Evolutionary conservation across 1,140 invertebrate genomes (phyloP).

Genomic region (Rhagoletis pomonella): DNA sequence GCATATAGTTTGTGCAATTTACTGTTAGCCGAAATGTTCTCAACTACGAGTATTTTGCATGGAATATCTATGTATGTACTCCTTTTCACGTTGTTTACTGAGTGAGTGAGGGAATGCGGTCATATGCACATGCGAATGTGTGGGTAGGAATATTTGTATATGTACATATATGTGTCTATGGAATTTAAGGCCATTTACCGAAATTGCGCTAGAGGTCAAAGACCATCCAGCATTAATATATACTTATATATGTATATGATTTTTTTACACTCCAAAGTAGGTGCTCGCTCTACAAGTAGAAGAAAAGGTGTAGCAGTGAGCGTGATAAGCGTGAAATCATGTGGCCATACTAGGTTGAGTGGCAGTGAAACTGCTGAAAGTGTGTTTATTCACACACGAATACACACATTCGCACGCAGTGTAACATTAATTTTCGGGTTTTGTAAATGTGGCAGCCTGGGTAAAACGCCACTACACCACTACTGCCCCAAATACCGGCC

Average conservation of each 20-base stretch:
- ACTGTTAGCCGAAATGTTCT: neutral
- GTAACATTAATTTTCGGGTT: conserved; percentile 6
- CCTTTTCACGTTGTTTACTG: too few species aligned
- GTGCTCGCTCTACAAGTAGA: neutral
- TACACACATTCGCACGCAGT: neutral
- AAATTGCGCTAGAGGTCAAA: conserved; percentile 29
- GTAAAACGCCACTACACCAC: neutral
- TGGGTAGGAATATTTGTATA: neutral
- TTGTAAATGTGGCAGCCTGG: neutral
- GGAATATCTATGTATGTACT: too few species aligned
- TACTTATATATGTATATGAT: neutral
- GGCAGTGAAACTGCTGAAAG: conserved; percentile 12
- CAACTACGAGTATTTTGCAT: conserved; percentile 4
- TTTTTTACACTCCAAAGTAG: neutral
- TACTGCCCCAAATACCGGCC: conserved; percentile 23
- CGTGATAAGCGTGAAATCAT: neutral
- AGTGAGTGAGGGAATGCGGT: neutral
- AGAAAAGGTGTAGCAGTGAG: neutral
- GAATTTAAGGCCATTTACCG: conserved; percentile 25
- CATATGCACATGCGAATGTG: neutral
- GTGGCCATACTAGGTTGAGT: conserved; percentile 31
- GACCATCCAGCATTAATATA: neutral
- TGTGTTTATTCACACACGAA: neutral
- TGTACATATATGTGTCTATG: neutral
- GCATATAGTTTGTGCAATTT: neutral